Base-by-base conservation (phyloP, 2,113 vertebrate species). In the Octodon degus region DNA sequence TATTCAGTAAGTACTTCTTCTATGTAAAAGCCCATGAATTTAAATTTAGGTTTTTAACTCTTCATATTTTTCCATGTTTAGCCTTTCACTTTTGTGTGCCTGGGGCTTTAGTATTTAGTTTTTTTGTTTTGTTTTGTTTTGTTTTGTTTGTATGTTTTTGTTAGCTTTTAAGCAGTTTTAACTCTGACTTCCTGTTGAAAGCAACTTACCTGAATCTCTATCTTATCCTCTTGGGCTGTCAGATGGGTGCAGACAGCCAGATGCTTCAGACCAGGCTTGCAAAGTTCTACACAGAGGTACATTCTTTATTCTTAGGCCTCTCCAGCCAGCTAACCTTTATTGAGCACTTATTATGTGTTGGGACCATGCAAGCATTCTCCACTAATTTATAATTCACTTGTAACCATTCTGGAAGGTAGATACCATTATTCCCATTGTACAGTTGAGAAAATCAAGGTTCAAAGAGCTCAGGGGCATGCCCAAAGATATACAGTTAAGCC, bases 141-240 rank as follows among this genome's bases (percentile, higher is more conserved):
- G 43, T 43, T 43, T 43, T 43, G 43, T 43, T 43, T 43, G 43
- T 43, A 43, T 43, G 43, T 43, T 43, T 60, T 77, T 30, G 47
- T 40, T 86, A 30, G 43, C 60, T 94, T 84, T 82, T 63, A 83
- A 93, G 87, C 20, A 95, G 67, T 93, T 74, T 91, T 77, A 89
- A 43, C 43, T 90, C 47, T 43, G 62, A 67, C 65, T 90, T 53
- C 32, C 65, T 60, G 4, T 10, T 85, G 50, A 79, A 89, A 95
- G n/a, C 55, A 91, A 89, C 34, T 93, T 89, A 68, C 47, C 63
- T 40, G n/a, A 82, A 91, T 86, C 22, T 32, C 43, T 12, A 13
- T 91, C 58, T 12, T 91, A 22, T 94, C 63, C 22, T 91, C 58
- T 68, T 43, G 17, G 47, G n/a, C 2, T 74, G 53, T 77, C 60